Conservation (phyloP, 1,140 invertebrate species). For the Solen grandis region DNA sequence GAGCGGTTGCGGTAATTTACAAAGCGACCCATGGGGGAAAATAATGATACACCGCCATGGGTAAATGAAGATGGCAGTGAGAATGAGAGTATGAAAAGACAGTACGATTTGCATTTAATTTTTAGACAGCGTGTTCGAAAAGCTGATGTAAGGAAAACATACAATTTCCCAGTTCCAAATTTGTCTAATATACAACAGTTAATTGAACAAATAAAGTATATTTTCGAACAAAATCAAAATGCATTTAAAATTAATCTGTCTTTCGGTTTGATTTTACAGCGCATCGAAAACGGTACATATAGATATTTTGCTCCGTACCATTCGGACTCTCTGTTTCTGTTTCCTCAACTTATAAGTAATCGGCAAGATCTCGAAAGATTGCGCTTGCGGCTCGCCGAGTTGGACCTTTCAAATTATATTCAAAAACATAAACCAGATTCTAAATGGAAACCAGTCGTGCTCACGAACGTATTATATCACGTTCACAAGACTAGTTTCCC, state of each 20-base stretch:
- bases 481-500: no score
- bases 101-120: conserved; percentile 11
- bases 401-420: no score
- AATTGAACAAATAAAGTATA: neutral
- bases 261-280: no score
- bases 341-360: no score
- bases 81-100: conserved; percentile 15
- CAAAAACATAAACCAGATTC: no score
- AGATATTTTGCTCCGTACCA: conserved; percentile 7
- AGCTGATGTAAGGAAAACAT: neutral
- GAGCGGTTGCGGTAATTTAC: neutral
- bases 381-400: no score
- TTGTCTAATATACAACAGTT: no score
- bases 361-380: no score
- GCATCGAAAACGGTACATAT: conserved; percentile 8
- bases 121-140: conserved; percentile 3
- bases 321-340: no score
- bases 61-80: conserved; percentile 13
- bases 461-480: no score
- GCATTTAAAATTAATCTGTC: conserved; percentile 2
- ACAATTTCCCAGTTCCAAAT: conserved; percentile 14
- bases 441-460: no score
- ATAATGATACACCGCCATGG: no score
- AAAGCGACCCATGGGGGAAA: neutral
- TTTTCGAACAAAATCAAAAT: neutral